Evolutionary conservation across 2,888 invertebrate species (phyloP), one percentile per base, ranked within the genome.

Genomic region (Peribatodes rhomboidaria): DNA sequence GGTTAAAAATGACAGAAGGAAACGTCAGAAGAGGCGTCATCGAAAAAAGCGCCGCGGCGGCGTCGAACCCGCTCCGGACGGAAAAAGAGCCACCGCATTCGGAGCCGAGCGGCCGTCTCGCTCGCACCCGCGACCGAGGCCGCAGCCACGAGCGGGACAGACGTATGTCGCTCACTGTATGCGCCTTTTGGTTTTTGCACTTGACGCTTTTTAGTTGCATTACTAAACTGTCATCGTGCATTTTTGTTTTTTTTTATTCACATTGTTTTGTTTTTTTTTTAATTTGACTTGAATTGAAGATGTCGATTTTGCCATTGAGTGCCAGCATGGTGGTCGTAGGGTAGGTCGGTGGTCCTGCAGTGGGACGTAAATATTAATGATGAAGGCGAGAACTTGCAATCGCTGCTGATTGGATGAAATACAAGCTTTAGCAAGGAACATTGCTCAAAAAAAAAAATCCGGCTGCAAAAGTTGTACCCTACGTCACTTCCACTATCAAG

Each of bases 1-100:
- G n/a, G n/a, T n/a, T n/a, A n/a, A n/a, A n/a, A n/a, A n/a, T n/a
- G n/a, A n/a, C n/a, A n/a, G n/a, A n/a, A n/a, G n/a, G n/a, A n/a
- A 14, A 37, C 62, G 14, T 7, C 46, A 11, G 58, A 59, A 18
- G 53, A 61, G 14, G 18, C 14, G 2, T 9, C 55, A 35, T 56
- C 65, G 0, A 83, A 78, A 71, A 73, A 80, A 16, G 75, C 76
- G 8, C 83, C 85, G 61, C 84, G 82, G 0, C 84, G 89, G 0
- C 85, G 84, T 0, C 87, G 83, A 76, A 82, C 90, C 67, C 91
- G 92, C 76, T 82, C 86, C 9, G 92, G 92, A 0, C 88, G 86
- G 70, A 84, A 80, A 82, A 92, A 92, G 83, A 68, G 73, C 62
- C 80, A 72, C 31, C 82, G 83, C 47, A 76, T 80, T 27, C 82